Conservation (phyloP, 2,888 invertebrate genomes). For the Crioceris asparagi region DNA sequence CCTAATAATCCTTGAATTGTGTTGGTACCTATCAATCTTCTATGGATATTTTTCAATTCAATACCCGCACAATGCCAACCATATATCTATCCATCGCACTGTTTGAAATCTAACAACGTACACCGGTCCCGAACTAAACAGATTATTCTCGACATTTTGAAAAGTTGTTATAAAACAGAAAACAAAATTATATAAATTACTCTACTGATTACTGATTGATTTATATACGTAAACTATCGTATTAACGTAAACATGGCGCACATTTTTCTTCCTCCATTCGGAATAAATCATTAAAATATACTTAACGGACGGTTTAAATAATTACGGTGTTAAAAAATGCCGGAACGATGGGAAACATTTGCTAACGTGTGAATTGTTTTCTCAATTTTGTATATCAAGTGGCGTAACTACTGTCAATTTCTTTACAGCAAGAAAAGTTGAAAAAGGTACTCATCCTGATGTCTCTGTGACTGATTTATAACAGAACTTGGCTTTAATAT, state of each 20-base stretch:
- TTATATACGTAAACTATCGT: conserved; percentile 25
- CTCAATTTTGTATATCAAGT: too few species aligned
- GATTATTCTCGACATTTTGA: conserved; percentile 17
- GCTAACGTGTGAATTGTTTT: too few species aligned
- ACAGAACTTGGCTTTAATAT: too few species aligned
- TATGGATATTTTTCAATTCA: conserved; percentile 9
- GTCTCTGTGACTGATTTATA: too few species aligned
- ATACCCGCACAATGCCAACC: conserved; percentile 15
- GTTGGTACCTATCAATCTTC: too few species aligned
- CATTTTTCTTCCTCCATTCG: conserved; percentile 18
- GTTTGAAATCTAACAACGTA: conserved; percentile 18
- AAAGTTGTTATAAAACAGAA: conserved; percentile 22
- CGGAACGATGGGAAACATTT: too few species aligned
- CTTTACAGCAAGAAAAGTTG: too few species aligned
- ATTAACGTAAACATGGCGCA: conserved; percentile 20
- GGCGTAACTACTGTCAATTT: too few species aligned
- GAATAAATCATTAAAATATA: conserved; percentile 21
- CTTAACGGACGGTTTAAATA: conserved; percentile 14
- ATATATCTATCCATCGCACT: conserved; percentile 19
- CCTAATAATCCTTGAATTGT: too few species aligned
- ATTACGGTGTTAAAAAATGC: conserved; percentile 11
- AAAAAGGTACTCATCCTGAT: too few species aligned
- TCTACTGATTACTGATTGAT: conserved; percentile 23
- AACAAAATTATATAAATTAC: conserved; percentile 23
- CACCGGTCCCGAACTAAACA: conserved; percentile 17